phyloP scores from a whole-genome alignment of 2,797 vertebrate genomes.

The Lagodon rhomboides region DNA sequence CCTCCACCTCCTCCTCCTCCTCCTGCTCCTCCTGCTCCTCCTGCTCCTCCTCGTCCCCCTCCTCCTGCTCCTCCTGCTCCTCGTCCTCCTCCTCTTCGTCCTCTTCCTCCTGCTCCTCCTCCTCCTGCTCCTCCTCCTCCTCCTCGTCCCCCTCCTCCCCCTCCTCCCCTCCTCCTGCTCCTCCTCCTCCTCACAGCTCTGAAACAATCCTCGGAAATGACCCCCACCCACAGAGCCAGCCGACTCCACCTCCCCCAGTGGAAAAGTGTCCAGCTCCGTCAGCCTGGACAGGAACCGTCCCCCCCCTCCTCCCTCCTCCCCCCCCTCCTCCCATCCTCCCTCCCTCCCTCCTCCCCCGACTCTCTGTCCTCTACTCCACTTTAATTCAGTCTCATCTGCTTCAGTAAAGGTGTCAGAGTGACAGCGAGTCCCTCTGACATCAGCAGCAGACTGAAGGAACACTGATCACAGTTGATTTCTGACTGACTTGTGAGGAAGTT shows the following conservation, averaged over 20 bases:
- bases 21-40: too few species aligned
- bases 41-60: too few species aligned
- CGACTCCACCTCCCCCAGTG: neutral
- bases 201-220: constrained; percentile 68
- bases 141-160: neutral
- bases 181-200: constrained; percentile 21
- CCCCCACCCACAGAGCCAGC: constrained; percentile 12
- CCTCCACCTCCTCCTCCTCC: too few species aligned
- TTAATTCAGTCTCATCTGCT: neutral
- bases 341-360: neutral
- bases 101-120: too few species aligned
- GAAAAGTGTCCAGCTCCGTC: constrained; percentile 29
- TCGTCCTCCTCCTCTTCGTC: too few species aligned
- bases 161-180: constrained; percentile 14
- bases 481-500: too few species aligned
- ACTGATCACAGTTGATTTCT: too few species aligned
- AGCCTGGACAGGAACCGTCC: constrained; percentile 13
- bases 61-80: too few species aligned
- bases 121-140: neutral
- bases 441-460: too few species aligned
- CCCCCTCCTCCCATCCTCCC: too few species aligned
- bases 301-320: too few species aligned
- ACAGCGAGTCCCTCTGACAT: neutral
- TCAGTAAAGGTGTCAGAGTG: neutral
- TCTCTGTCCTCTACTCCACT: neutral